phyloP scores from a whole-genome alignment of 2,888 invertebrate genomes.

The Allophyes oxyacanthae region DNA sequence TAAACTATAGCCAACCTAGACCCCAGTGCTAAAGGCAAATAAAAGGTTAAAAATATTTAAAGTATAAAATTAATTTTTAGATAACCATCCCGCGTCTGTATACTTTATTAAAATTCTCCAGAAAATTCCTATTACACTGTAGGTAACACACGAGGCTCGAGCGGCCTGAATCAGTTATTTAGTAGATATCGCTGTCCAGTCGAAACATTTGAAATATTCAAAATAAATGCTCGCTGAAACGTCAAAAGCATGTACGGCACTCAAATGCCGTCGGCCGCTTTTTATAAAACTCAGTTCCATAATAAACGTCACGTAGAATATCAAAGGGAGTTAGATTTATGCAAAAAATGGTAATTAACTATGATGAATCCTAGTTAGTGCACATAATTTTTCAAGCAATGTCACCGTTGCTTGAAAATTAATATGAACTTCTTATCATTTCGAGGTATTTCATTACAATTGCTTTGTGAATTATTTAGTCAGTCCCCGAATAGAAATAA shows the following conservation, averaged over 20 bases:
- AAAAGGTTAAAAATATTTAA: neutral
- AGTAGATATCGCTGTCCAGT: conserved; percentile 54
- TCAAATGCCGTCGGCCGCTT: conserved; percentile 59
- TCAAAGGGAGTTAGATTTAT: conserved; percentile 1
- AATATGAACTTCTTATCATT: no score
- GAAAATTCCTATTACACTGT: conserved; percentile 14
- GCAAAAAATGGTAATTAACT: conserved; percentile 3
- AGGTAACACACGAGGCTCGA: conserved; percentile 13
- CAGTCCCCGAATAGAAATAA: neutral
- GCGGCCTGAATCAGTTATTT: conserved; percentile 55
- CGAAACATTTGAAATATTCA: conserved; percentile 67
- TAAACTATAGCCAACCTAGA: neutral
- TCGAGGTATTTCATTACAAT: no score
- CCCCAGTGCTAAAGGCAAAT: neutral
- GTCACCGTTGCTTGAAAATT: no score
- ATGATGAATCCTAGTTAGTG: no score
- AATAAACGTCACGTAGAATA: conserved; percentile 41
- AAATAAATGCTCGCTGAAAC: conserved; percentile 60
- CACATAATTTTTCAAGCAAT: no score
- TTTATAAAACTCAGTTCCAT: conserved; percentile 58
- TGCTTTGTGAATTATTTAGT: neutral
- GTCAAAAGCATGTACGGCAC: conserved; percentile 62
- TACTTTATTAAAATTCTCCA: conserved; percentile 9
- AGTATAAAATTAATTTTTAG: conserved; percentile 10
- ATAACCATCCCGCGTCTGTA: neutral